A percentile compares a stretch with the other conserved stretches of the same genome.
Evolutionary conservation across 2,888 invertebrate genomes (phyloP).

Genomic region (Drosophila ustulata): DNA sequence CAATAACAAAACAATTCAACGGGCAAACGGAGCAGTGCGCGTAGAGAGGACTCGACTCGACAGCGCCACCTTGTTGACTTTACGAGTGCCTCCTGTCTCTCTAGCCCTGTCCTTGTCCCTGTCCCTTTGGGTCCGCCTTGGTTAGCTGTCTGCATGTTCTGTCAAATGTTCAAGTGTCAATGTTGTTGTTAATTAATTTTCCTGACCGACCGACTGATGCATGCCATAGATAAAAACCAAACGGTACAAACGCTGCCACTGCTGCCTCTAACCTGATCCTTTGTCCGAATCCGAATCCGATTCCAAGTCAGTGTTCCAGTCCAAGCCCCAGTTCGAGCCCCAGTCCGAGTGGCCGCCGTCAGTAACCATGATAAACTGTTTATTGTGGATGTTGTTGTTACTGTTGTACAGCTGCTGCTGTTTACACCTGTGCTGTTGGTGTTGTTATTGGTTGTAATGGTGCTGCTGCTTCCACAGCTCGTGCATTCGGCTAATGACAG

Average conservation of each 20-base stretch:
- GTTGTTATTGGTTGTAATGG: conserved; percentile 21
- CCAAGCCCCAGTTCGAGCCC: conserved; percentile 17
- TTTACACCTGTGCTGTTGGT: conserved; percentile 25
- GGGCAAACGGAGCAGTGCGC: conserved; percentile 45
- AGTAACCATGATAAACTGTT: conserved; percentile 63
- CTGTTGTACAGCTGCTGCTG: conserved; percentile 21
- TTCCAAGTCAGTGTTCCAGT: background rate
- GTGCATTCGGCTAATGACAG: conserved; percentile 71
- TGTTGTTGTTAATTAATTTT: conserved; percentile 82
- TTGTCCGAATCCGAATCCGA: conserved; percentile 18
- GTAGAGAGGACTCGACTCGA: conserved; percentile 33
- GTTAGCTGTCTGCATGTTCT: conserved; percentile 56
- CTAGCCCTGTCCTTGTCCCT: background rate
- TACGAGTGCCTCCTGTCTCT: conserved; percentile 41
- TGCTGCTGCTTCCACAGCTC: conserved; percentile 24
- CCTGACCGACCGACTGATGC: conserved; percentile 74
- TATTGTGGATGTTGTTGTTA: conserved; percentile 37
- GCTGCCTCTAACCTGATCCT: conserved; percentile 40
- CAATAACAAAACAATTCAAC: conserved; percentile 60
- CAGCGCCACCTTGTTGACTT: conserved; percentile 75
- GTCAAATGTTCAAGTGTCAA: conserved; percentile 79
- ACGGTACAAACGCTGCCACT: conserved; percentile 20
- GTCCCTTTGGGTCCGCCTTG: conserved; percentile 1
- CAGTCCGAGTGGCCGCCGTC: conserved; percentile 27
- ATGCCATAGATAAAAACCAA: conserved; percentile 71